These are phyloP conservation scores for Geococcyx californianus DNA, from an alignment of 2,113 vertebrate species.

Conservation along the genomic window DNA sequence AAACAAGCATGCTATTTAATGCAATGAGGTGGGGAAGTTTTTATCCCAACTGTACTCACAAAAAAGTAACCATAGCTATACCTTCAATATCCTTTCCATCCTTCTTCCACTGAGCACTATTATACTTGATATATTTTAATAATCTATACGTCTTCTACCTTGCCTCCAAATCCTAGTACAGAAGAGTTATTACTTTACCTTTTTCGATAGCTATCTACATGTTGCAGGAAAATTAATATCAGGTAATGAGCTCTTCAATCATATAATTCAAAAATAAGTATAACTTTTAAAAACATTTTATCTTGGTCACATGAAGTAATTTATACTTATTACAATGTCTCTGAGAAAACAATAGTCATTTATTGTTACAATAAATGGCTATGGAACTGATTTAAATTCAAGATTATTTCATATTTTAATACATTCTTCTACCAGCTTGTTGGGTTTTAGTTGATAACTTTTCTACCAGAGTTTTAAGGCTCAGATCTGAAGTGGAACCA, in stretches of 20 bases:
- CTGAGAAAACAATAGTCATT: neutral
- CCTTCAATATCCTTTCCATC: neutral
- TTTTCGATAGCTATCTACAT: neutral
- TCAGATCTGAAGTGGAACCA: neutral
- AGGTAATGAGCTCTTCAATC: neutral
- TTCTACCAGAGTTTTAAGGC: neutral
- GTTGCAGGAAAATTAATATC: neutral
- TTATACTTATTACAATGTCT: neutral
- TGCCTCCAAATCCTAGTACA: neutral
- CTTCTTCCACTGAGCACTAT: neutral
- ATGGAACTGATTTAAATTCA: neutral
- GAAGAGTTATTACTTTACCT: neutral
- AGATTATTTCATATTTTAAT: neutral
- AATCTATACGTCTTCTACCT: neutral
- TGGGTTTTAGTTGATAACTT: neutral
- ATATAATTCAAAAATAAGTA: neutral
- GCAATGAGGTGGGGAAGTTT: rapidly evolving
- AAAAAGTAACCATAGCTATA: neutral
- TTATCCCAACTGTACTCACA: neutral
- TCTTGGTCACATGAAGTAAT: neutral
- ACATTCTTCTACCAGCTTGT: neutral
- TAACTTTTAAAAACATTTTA: neutral
- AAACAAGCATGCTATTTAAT: neutral
- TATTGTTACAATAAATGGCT: neutral
- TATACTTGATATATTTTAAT: neutral